phyloP scores from a whole-genome alignment of 2,888 invertebrate genomes.

The Archips crataeganus region DNA sequence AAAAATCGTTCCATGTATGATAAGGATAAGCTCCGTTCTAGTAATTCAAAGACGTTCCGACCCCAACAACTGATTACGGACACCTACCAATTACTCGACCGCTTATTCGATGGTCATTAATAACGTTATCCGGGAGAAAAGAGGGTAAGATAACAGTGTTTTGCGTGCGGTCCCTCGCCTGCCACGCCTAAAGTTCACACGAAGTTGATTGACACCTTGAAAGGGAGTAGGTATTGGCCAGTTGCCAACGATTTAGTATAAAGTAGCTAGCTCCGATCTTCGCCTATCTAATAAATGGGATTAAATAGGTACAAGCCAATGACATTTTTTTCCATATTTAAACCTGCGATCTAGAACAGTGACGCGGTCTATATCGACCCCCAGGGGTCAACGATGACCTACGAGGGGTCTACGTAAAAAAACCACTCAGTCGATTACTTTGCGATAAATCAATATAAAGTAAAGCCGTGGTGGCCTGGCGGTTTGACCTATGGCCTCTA shows the following conservation, averaged over 20 bases:
- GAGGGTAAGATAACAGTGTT: background rate
- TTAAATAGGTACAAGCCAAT: too few relatives aligned
- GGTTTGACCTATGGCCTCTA: too few relatives aligned
- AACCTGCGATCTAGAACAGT: too few relatives aligned
- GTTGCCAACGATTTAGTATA: background rate
- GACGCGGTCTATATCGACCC: too few relatives aligned
- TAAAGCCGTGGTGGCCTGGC: too few relatives aligned
- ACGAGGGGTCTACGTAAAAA: too few relatives aligned
- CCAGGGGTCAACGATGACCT: too few relatives aligned
- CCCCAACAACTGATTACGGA: background rate
- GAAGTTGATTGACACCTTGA: background rate
- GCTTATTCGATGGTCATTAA: background rate
- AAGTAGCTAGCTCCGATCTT: background rate
- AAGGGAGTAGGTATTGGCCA: background rate
- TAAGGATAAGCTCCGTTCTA: background rate
- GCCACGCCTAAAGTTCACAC: background rate
- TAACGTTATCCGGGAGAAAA: background rate
- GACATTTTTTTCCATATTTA: too few relatives aligned
- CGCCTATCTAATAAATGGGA: background rate
- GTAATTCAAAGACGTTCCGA: background rate
- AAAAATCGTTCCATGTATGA: too few relatives aligned
- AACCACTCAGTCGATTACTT: too few relatives aligned
- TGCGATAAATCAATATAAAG: too few relatives aligned
- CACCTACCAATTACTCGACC: background rate
- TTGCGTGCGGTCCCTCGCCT: background rate